Evolutionary conservation across 2,797 vertebrate species (phyloP), one percentile per base, ranked within the genome.

Genomic region (Smutsia temminckii): DNA sequence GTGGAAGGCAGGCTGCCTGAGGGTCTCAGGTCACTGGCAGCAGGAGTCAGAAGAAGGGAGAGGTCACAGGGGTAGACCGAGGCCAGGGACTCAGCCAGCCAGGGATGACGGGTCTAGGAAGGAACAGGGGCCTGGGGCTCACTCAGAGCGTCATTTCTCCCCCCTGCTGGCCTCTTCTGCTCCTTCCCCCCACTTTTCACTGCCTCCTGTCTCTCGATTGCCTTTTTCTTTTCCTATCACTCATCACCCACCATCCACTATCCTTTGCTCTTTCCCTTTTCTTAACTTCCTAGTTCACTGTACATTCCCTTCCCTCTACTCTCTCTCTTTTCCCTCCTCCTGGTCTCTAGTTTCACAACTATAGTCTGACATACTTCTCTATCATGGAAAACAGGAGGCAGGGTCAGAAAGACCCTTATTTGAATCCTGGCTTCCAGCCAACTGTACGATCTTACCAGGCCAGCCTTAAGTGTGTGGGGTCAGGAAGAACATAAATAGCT

Each of bases 1-100:
- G 9, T 10, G 46, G 46, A 46, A 46, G 46, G 46, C 46, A 46
- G 42, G 46, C 46, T 46, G 46, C 46, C 46, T 11, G 46, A 10
- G 46, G 46, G 46, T 46, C 46, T 46, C 46, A 46, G 46, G 9
- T 46, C 46, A 46, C 46, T 10, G 9, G 46, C 46, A 11, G 46
- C 40, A 29, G 34, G 23, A 34, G 27, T 29, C 40, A 2, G 61
- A 57, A 40, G 20, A 49, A 40, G 32, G 21, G 6, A 57, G 25
- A 37, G 40, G 49, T 17, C 29, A 3, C 14, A 21, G 34, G 0
- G 25, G 63, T 0, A 3, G 57, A 49, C 12, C 40, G 1, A 14
- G 51, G 46, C 16, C 3, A 37, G 61, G 66, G 42, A 51, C 27
- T 14, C 18, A 42, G 20, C 57, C 40, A 1, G 10, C 40, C n/a